These are phyloP conservation scores for Diarsia mendica DNA, from an alignment of 2,888 invertebrate species.

Conservation along the genomic window DNA sequence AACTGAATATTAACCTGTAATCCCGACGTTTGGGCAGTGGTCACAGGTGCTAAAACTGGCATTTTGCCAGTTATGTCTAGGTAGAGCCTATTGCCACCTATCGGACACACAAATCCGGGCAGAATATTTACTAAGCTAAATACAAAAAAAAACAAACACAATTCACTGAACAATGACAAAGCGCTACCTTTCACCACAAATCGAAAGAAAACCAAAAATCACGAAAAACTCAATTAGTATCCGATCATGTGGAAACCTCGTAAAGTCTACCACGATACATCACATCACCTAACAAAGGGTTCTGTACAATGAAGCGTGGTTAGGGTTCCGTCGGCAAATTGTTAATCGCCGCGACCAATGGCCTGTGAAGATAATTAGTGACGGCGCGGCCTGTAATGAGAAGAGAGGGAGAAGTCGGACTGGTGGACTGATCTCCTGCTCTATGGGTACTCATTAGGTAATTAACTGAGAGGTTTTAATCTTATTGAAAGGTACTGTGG, in stretches of 20 bases:
- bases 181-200: neutral
- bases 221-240: constrained; percentile 54
- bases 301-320: constrained; percentile 72
- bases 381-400: constrained; percentile 70
- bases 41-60: neutral
- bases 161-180: neutral
- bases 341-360: constrained; percentile 81
- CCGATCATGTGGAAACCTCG: constrained; percentile 52
- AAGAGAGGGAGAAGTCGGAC: constrained; percentile 45
- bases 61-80: neutral
- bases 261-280: constrained; percentile 62
- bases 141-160: neutral
- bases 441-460: constrained; percentile 30
- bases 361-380: constrained; percentile 82
- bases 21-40: neutral
- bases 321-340: constrained; percentile 73
- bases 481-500: constrained; percentile 1
- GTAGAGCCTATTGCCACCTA: neutral
- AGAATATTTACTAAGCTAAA: neutral
- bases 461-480: constrained; percentile 47
- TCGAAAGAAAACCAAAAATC: constrained; percentile 24
- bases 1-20: neutral
- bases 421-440: constrained; percentile 42
- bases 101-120: neutral
- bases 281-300: constrained; percentile 73